phyloP scores from a whole-genome alignment of 2,797 vertebrate genomes.

The Benthosema pterotum region DNA sequence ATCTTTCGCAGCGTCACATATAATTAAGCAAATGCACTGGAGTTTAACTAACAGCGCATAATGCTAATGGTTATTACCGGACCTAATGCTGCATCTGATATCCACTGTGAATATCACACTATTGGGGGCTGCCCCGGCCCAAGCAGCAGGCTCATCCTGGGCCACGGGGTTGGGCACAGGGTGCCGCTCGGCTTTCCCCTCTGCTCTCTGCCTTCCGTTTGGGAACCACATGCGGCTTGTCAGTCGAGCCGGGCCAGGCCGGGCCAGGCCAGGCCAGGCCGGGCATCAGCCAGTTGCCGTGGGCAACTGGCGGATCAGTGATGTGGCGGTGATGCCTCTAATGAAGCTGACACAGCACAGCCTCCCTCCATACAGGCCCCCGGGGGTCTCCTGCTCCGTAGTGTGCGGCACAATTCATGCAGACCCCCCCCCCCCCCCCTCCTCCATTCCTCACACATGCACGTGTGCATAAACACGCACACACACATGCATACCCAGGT shows the following conservation, averaged over 20 bases:
- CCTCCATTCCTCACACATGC: not conserved
- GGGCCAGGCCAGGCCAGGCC: conserved; percentile 46
- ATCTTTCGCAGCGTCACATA: conserved; percentile 14
- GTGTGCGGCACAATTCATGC: conserved; percentile 40
- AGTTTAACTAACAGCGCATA: conserved; percentile 33
- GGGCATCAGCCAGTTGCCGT: conserved; percentile 68
- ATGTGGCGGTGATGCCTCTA: conserved; percentile 82
- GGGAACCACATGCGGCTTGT: conserved; percentile 60
- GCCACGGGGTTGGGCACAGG: conserved; percentile 1
- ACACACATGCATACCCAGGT: conserved; percentile 36
- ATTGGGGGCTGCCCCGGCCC: not conserved
- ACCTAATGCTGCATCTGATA: not conserved
- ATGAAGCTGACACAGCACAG: conserved; percentile 83
- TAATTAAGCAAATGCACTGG: conserved; percentile 40
- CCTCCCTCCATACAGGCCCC: conserved; percentile 64
- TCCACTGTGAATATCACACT: not conserved
- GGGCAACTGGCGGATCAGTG: conserved; percentile 74
- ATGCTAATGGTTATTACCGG: conserved; percentile 7
- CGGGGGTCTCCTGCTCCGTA: conserved; percentile 57
- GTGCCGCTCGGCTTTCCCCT: conserved; percentile 17
- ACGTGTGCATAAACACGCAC: not conserved
- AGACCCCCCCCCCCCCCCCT: too few relatives aligned
- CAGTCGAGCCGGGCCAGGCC: conserved; percentile 52
- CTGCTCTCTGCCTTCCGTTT: conserved; percentile 41
- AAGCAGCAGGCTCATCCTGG: conserved; percentile 20